These are phyloP conservation scores for Sphenodon punctatus DNA, from an alignment of 2,797 vertebrate species.

Conservation along the genomic window DNA sequence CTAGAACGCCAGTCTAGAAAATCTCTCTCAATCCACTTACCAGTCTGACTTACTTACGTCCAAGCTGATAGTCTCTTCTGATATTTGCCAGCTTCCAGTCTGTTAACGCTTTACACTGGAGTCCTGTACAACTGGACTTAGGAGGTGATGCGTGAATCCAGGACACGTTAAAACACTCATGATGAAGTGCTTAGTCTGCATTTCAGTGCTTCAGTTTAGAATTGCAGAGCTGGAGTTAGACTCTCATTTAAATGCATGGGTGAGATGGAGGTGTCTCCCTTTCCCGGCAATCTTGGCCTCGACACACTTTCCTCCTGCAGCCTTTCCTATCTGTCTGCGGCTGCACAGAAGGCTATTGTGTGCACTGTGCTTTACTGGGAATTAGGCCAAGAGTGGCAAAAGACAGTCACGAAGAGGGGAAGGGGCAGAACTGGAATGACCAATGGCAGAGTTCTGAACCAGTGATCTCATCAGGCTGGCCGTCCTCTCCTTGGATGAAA, in stretches of 20 bases:
- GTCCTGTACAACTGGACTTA: background rate
- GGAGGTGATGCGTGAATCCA: background rate
- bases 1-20: background rate
- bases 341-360: background rate
- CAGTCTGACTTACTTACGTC: background rate
- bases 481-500: background rate
- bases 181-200: background rate
- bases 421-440: background rate
- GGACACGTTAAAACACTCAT: background rate
- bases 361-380: background rate
- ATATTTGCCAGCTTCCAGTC: background rate
- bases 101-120: background rate
- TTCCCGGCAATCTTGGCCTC: background rate
- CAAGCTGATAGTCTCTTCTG: background rate
- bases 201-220: background rate
- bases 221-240: background rate
- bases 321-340: background rate
- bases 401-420: background rate
- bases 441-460: background rate
- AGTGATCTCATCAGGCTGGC: accelerated
- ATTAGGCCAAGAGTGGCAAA: background rate
- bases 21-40: background rate
- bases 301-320: accelerated
- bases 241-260: background rate
- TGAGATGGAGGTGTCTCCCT: background rate